Conservation (phyloP, 2,888 invertebrate genomes). For the Tenthredo mesomela region DNA sequence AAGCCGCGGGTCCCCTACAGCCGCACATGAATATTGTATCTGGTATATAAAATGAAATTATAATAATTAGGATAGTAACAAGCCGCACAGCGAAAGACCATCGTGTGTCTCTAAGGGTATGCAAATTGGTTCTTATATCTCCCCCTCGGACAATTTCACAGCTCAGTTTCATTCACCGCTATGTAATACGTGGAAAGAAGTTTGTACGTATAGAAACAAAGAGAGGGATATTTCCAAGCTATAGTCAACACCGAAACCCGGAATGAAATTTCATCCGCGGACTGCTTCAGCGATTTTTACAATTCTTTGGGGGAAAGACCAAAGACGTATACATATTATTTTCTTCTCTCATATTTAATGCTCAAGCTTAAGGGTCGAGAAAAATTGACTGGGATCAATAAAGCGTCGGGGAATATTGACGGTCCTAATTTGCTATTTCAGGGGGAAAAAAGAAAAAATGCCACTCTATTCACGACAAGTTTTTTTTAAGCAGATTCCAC, state of each 20-base stretch:
- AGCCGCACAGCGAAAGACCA: background rate
- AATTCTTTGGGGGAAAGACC: background rate
- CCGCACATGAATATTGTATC: constrained; percentile 43
- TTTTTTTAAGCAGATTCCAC: background rate
- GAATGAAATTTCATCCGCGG: background rate
- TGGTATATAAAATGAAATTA: constrained; percentile 20
- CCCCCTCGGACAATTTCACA: constrained; percentile 4
- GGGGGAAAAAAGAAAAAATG: background rate
- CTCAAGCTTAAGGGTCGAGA: background rate
- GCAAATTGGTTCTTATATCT: constrained; percentile 32
- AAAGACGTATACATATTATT: background rate
- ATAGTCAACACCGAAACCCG: background rate
- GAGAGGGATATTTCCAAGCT: background rate
- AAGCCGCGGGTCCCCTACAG: background rate
- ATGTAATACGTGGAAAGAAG: background rate
- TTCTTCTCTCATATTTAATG: background rate
- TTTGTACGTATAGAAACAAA: background rate
- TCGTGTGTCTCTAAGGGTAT: background rate
- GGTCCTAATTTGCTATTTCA: background rate
- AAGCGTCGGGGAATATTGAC: background rate
- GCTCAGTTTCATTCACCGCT: constrained; percentile 5
- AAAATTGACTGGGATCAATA: background rate
- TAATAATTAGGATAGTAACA: constrained; percentile 32
- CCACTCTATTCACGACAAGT: background rate
- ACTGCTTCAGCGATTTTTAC: background rate